A percentile compares a stretch with the other conserved stretches of the same genome.
Evolutionary conservation across 2,797 vertebrate species (phyloP).

Genomic region (Morus bassanus): DNA sequence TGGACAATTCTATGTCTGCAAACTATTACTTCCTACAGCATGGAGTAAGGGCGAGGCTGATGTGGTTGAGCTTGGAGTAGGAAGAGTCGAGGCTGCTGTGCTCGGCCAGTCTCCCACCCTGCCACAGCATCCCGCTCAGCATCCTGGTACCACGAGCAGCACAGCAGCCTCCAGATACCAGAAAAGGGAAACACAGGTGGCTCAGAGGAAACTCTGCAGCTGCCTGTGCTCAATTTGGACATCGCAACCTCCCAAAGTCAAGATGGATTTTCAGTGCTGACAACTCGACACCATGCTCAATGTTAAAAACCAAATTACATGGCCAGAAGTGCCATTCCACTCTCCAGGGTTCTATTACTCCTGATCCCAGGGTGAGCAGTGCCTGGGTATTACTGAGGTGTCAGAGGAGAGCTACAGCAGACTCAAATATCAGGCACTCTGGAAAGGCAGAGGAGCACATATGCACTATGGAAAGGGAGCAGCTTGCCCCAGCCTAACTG

Average conservation of each 20-base stretch:
- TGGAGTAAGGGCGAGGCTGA: neutral
- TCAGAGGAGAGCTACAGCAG: neutral
- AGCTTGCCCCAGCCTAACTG: neutral
- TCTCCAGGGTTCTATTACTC: neutral
- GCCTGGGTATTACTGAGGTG: neutral
- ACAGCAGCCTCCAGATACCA: neutral
- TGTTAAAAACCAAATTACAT: neutral
- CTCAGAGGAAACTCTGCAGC: neutral
- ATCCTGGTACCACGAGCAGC: neutral
- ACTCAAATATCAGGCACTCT: neutral
- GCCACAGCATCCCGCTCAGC: neutral
- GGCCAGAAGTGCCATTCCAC: neutral
- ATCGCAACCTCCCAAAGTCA: accelerated
- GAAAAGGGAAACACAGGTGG: neutral
- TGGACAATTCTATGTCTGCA: neutral
- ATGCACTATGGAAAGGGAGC: neutral
- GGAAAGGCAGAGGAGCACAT: neutral
- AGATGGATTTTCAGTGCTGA: neutral
- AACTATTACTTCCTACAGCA: neutral
- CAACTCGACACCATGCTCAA: accelerated
- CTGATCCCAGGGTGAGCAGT: neutral
- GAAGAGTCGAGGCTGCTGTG: neutral
- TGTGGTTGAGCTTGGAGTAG: neutral
- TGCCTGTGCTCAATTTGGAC: neutral
- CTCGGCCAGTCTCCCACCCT: accelerated